Base-by-base conservation (phyloP, 2,888 invertebrate species). In the Notodonta dromedarius region DNA sequence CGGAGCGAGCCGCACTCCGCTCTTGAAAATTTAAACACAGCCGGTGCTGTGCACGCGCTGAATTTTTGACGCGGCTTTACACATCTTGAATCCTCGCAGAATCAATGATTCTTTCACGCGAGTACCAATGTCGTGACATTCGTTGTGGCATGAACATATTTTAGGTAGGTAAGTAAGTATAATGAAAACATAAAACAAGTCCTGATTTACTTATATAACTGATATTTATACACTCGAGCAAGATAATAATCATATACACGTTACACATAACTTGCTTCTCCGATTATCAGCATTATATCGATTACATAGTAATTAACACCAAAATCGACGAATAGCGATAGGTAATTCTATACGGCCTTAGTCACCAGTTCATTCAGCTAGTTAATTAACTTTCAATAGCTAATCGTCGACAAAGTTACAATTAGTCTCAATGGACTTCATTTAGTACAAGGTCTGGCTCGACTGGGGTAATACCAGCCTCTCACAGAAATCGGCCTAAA, bases 21-120 rank as follows among this genome's bases (percentile, higher is more conserved):
- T 88, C 86, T 87, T 92, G 88, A 90, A 92, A 91, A 81, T 90
- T 92, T 90, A 90, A 91, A 83, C 85, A 82, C 75, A 71, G 69
- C 80, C 77, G 83, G 82, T 79, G 79, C 83, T 80, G 81, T 86
- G 83, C 82, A 77, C 71, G 76, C 73, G 77, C 73, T 89, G 83
- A 86, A 89, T 89, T 86, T 89, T 89, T 87, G 73, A 89, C 76
- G 78, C 63, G 58, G 61, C 76, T 76, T 80, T 79, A 85, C 82
- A 85, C 78, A 84, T 85, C 84, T 85, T 84, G 77, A 74, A 74
- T 84, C 80, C 79, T 76, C 70, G 68, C 71, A 66, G 71, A 74
- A 80, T 78, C 82, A 79, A 79, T 80, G 74, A 68, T 79, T 74
- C 8, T 73, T 71, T 70, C 65, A 59, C 72, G 62, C 65, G 62